Evolutionary conservation across 2,797 vertebrate genomes (phyloP).

Genomic region (Thamnophis elegans): DNA sequence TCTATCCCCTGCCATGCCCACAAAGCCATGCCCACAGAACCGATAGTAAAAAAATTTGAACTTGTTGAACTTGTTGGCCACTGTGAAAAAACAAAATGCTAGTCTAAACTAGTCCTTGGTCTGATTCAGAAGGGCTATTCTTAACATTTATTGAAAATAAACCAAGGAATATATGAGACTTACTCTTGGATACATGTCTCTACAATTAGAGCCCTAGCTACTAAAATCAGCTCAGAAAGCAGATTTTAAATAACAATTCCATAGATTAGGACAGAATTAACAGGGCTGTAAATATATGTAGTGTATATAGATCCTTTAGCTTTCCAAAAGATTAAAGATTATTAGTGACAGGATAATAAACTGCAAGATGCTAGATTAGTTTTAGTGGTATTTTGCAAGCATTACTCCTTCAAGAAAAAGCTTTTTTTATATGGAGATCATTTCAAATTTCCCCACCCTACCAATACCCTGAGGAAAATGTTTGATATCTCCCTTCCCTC

Average conservation of each 20-base stretch:
- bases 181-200: background rate
- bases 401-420: constrained; percentile 30
- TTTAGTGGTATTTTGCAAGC: constrained; percentile 43
- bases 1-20: no score
- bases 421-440: constrained; percentile 49
- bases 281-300: constrained; percentile 45
- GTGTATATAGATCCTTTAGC: constrained; percentile 45
- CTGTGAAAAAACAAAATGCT: background rate
- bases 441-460: constrained; percentile 1
- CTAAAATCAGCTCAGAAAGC: constrained; percentile 17
- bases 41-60: no score
- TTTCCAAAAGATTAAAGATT: constrained; percentile 37
- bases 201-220: background rate
- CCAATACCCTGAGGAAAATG: constrained; percentile 5
- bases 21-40: no score
- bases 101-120: background rate
- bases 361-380: constrained; percentile 49
- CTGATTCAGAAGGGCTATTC: background rate
- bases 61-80: background rate
- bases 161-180: background rate
- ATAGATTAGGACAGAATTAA: constrained; percentile 34
- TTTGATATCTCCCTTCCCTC: background rate
- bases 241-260: constrained; percentile 20
- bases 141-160: background rate
- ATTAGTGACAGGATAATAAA: constrained; percentile 44